phyloP scores from a whole-genome alignment of 2,888 invertebrate genomes.

The Hipparchia sbordonii region DNA sequence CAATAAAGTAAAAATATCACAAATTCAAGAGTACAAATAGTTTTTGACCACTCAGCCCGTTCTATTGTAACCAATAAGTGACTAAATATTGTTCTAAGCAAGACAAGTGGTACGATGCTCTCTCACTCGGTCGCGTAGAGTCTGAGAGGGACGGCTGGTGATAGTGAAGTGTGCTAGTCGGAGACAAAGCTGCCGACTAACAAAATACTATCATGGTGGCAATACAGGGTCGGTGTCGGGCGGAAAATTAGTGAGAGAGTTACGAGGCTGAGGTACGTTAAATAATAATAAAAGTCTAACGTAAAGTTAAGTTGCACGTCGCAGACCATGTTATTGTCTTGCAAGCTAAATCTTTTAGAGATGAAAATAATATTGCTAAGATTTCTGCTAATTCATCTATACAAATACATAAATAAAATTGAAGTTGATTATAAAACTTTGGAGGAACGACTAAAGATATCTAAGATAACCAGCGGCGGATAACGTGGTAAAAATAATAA shows the following conservation, averaged over 20 bases:
- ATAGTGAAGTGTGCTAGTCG: constrained; percentile 51
- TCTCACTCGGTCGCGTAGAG: constrained; percentile 48
- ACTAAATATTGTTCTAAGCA: constrained; percentile 69
- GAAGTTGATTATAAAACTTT: too few species aligned
- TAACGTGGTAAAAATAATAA: too few species aligned
- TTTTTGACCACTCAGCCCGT: constrained; percentile 43
- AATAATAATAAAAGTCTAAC: background rate
- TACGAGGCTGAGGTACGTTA: background rate
- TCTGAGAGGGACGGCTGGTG: constrained; percentile 50
- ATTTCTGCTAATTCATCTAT: too few species aligned
- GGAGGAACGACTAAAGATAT: too few species aligned
- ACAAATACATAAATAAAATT: too few species aligned
- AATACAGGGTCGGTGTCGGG: constrained; percentile 63
- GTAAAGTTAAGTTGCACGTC: too few species aligned
- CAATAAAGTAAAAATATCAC: constrained; percentile 42
- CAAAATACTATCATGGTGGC: constrained; percentile 80
- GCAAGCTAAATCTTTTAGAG: too few species aligned
- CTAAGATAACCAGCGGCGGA: too few species aligned
- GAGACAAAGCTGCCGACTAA: constrained; percentile 79
- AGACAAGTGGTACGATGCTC: constrained; percentile 47
- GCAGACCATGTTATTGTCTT: too few species aligned
- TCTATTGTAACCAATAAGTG: constrained; percentile 76
- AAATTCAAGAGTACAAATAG: constrained; percentile 54
- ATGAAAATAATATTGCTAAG: too few species aligned
- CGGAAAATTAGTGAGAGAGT: background rate